Base-by-base conservation (phyloP, 2,888 invertebrate species). In the Sarcophaga caerulescens region DNA sequence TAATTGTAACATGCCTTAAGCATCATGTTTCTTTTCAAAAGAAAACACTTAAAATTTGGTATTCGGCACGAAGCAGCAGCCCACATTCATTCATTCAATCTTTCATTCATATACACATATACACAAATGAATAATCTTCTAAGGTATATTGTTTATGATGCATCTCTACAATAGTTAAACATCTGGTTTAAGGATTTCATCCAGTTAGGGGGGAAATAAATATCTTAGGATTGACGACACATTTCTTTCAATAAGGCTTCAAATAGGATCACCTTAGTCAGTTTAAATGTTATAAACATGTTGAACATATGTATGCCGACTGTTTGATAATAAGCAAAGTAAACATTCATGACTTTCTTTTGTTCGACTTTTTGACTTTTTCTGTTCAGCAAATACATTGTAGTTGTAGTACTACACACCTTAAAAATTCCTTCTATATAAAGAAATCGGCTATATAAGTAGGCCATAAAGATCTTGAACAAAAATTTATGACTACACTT, bases 241-340 rank as follows among this genome's bases (percentile, higher is more conserved):
- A 63, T 63, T 25, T 75, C 19, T 52, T 74, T 74, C 3, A 8
- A 35, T 10, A 35, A 35, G 35, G 10, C 35, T 35, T 2, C 8
- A 35, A 35, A 63, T 23, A 52, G 25, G 17, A 23, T n/a, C 23
- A n/a, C 23, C 14, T 17, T 44, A 59, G 19, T 44, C n/a, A 25
- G 0, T 35, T 12, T 25, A 70, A 70, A 25, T 70, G 52, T 19
- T 63, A 63, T 63, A 75, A 75, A 65, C 25, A 75, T 63, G 63
- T 75, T 65, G 6, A 75, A 8, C 74, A 75, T 75, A 65, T 75
- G 74, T 75, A 65, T 75, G 74, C 23, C 52, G 12, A 3, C n/a
- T 52, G 62, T 62, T 52, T 52, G 1, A 25, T 25, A 70, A 25
- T 6, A 35, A 35, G 17, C 23, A 73, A 45, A 21, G 5, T 10